Evolutionary conservation across 1,140 invertebrate genomes (phyloP).

Genomic region (Ylistrum balloti): DNA sequence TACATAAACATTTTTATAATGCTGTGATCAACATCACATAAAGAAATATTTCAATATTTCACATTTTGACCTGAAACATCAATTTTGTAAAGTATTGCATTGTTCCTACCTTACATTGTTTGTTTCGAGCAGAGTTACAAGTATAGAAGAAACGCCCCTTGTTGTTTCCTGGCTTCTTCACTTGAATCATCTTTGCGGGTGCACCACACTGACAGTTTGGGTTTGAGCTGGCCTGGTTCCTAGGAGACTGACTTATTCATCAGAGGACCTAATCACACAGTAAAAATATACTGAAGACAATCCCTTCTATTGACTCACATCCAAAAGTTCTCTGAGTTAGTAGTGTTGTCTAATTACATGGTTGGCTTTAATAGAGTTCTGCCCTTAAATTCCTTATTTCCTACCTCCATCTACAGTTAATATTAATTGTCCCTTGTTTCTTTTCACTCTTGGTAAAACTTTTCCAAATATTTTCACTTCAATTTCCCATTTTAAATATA

Average conservation of each 20-base stretch:
- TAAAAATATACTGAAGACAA: not conserved
- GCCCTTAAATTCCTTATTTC: too few species aligned
- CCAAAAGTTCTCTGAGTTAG: too few species aligned
- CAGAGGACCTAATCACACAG: not conserved
- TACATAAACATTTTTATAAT: too few species aligned
- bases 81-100: not conserved
- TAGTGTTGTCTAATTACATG: too few species aligned
- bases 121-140: slow-evolving; percentile 64
- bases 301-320: not conserved
- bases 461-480: too few species aligned
- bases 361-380: too few species aligned
- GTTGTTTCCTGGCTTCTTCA: slow-evolving; percentile 76
- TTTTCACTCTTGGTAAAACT: too few species aligned
- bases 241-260: not conserved
- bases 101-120: slow-evolving; percentile 73
- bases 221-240: slow-evolving; percentile 56
- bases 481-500: too few species aligned
- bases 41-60: not conserved
- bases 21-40: not conserved
- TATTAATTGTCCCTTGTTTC: too few species aligned
- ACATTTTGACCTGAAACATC: too few species aligned
- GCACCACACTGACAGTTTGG: slow-evolving; percentile 74
- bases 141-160: slow-evolving; percentile 75
- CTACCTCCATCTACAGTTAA: too few species aligned
- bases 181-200: slow-evolving; percentile 76